Base-by-base conservation (phyloP, 2,113 vertebrate genomes). In the Paramormyrops kingsleyae region DNA sequence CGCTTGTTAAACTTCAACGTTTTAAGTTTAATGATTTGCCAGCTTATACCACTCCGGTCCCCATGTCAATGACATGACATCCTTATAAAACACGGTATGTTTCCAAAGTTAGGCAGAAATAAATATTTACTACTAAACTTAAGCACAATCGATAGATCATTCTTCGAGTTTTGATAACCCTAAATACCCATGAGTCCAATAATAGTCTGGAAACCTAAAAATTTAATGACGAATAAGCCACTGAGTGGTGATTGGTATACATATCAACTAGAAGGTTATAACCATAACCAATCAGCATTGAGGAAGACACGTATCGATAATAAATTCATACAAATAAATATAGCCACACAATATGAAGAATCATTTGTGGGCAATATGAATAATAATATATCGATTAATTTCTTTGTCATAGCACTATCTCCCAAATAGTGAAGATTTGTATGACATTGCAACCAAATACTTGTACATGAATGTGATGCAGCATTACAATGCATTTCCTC, bases 371-470 rank as follows among this genome's bases (percentile, higher is more conserved):
- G 17, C 35, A 80, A 42, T 80, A 19, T 42, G 13, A 19, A 80
- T 35, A 74, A 35, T 35, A 74, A 35, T 80, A 42, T 42, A 17
- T 35, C 35, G 27, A 80, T 35, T 15, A 19, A 13, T 35, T 42
- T 87, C 47, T 87, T 87, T 56, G 59, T 6, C 39, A 52, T 87
- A 44, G 52, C 21, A 35, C 21, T 53, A n/a, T 56, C 85, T 53
- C 85, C 46, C 85, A 49, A 50, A 50, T 19, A 50, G 13, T 52
- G 31, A 7, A 21, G 52, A 50, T 53, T 87, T 87, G 87, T 59
- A 87, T 87, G 56, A 87, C 87, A 56, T 39, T 87, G 87, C 35
- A 87, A 10, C 46, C 44, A 47, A 85, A 85, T 85, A 46, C 83
- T 85, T 84, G 5, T 85, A 85, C 83, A 46, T 39, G 70, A 39